phyloP scores from a whole-genome alignment of 1,140 invertebrate species.

The Drosophila sp. region DNA sequence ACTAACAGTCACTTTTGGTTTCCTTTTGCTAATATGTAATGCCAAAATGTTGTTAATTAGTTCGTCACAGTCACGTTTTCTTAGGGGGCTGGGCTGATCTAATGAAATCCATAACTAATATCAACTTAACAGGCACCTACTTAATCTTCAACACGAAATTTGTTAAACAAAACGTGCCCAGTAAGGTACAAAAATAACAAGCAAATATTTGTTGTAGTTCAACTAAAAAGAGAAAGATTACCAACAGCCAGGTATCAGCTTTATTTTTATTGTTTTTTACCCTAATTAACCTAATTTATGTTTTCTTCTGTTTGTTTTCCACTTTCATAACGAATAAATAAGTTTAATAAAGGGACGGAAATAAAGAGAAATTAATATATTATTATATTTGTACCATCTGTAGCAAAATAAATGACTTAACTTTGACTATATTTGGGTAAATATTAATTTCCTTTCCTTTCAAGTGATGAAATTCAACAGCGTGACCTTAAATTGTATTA shows the following conservation, averaged over 20 bases:
- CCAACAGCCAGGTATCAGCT: conserved; percentile 15
- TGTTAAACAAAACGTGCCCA: conserved; percentile 47
- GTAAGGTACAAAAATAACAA: conserved; percentile 11
- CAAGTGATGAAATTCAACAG: no score
- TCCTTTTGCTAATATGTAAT: conserved; percentile 40
- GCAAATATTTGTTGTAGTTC: conserved; percentile 28
- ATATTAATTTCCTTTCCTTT: conserved; percentile 12
- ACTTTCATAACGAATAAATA: conserved; percentile 14
- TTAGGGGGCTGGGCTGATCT: conserved; percentile 28
- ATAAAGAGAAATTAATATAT: conserved; percentile 4
- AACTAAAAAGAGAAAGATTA: conserved; percentile 28
- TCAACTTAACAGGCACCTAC: conserved; percentile 33
- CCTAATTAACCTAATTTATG: conserved; percentile 26
- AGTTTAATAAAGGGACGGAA: conserved; percentile 22
- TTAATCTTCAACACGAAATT: conserved; percentile 63
- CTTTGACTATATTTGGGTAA: background rate
- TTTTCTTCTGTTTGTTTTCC: conserved; percentile 22
- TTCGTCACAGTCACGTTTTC: conserved; percentile 65
- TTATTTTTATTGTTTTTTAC: conserved; percentile 5
- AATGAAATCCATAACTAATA: conserved; percentile 70
- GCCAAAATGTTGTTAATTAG: conserved; percentile 63
- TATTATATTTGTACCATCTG: conserved; percentile 3
- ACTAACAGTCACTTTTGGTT: conserved; percentile 41
- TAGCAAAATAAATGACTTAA: conserved; percentile 1
- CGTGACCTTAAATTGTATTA: background rate